Evolutionary conservation across 2,113 vertebrate species (phyloP).

Genomic region (human (Homo sapiens)): GRCh38 chr7:39086501-39087000

Average conservation of each 20-base stretch:
- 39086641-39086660: constrained; percentile 7
- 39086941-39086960: constrained; percentile 72
- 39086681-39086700: constrained; percentile 70
- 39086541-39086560: constrained; percentile 53
- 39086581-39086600: neutral
- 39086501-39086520: constrained; percentile 69
- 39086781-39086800: constrained; percentile 87
- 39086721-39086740: constrained; percentile 78
- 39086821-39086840: constrained; percentile 74
- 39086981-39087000: neutral
- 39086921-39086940: constrained; percentile 73
- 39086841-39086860: constrained; percentile 83
- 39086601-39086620: neutral
- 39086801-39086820: constrained; percentile 86
- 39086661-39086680: constrained; percentile 25
- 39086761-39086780: constrained; percentile 84
- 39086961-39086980: neutral
- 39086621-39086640: neutral
- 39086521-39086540: constrained; percentile 58
- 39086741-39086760: constrained; percentile 87
- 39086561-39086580: constrained; percentile 35
- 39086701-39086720: constrained; percentile 80
- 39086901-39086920: constrained; percentile 72
- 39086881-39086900: constrained; percentile 64
- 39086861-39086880: constrained; percentile 73